Evolutionary conservation across 2,888 invertebrate genomes (phyloP), one percentile per base, ranked within the genome.

Genomic region (Brachylomia viminalis): DNA sequence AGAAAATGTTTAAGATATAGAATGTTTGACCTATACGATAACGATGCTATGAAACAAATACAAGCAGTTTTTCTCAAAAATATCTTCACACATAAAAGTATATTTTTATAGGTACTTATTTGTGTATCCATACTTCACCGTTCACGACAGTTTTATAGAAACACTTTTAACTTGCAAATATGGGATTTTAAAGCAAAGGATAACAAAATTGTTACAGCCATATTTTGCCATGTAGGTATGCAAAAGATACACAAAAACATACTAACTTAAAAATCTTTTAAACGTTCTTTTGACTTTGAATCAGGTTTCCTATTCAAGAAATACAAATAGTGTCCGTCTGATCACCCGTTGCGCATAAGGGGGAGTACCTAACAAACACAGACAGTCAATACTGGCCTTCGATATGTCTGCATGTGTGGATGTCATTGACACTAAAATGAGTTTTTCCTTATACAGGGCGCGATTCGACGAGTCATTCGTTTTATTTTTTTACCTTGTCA

Each of bases 391-490:
- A 84, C 47, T 47, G 15, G 23, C 23, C 5, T 45, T 56, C 38
- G n/a, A 56, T 69, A 23, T 61, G 15, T 82, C 13, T 61, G 62
- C 58, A 15, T 30, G 33, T 20, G 66, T 56, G 62, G 1, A 49
- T 71, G 73, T 74, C 73, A 86, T 78, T 83, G 83, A 74, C 67
- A 74, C 54, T 66, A 38, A 77, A 73, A 65, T 71, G 62, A 77
- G 20, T n/a, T 73, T 83, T 85, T 85, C 83, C 77, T 85, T 68
- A 61, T 73, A 56, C 62, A 30, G 23, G 20, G 13, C n/a, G n/a
- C 1, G 59, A 49, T 59, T 38, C 7, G 11, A 58, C 27, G 45
- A 66, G 27, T 56, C 6, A 56, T 54, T 77, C 3, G n/a, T 67
- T n/a, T n/a, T 56, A n/a, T 59, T 27, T 47, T 49, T 54, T 17